These are phyloP conservation scores for Melanotaenia maccullochi DNA, from an alignment of 2,797 vertebrate species.

Conservation along the genomic window DNA sequence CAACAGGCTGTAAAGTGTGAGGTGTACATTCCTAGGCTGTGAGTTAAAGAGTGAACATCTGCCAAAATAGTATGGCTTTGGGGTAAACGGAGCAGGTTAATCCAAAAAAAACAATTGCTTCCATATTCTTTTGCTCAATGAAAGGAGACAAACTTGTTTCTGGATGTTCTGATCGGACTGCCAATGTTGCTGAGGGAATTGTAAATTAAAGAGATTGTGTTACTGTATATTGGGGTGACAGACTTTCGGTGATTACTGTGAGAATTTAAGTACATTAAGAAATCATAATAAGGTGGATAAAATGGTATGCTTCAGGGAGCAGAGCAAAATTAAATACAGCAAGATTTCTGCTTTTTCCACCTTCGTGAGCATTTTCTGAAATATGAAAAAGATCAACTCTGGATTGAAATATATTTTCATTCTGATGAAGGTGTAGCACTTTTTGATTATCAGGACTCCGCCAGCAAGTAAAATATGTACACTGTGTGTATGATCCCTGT, in stretches of 20 bases:
- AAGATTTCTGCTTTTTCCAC: neutral
- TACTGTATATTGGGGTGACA: too few relatives aligned
- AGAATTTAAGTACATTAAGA: too few relatives aligned
- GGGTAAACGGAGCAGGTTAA: slow-evolving; percentile 1
- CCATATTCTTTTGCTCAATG: neutral
- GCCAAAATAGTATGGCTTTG: slow-evolving; percentile 20
- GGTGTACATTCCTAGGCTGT: neutral
- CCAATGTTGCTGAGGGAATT: neutral
- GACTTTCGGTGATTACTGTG: neutral
- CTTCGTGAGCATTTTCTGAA: too few relatives aligned
- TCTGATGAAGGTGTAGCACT: neutral
- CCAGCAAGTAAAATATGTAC: neutral
- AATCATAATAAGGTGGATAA: neutral
- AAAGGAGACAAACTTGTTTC: neutral
- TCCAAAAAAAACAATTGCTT: neutral
- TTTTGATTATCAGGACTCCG: neutral
- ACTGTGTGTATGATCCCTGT: slow-evolving; percentile 2
- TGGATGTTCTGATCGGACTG: neutral
- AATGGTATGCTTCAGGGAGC: neutral
- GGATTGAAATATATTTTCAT: neutral
- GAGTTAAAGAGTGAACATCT: slow-evolving; percentile 1
- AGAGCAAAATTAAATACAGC: neutral
- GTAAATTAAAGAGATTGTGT: neutral
- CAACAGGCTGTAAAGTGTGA: slow-evolving; percentile 14
- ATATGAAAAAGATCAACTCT: too few relatives aligned